Evolutionary conservation across 2,113 vertebrate genomes (phyloP).

Genomic region (Ictidomys tridecemlineatus): DNA sequence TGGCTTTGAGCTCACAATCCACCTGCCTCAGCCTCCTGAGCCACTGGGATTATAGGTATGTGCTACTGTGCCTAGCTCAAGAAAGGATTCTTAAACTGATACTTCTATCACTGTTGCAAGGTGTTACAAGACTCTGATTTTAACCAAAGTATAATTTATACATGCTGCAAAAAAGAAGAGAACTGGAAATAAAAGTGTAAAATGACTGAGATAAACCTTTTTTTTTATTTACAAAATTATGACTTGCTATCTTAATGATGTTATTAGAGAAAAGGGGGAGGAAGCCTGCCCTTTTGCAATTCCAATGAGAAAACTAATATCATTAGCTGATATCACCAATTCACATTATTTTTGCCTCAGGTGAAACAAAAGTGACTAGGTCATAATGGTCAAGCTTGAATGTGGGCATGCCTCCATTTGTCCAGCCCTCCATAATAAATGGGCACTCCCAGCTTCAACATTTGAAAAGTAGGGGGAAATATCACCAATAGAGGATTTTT

Average conservation of each 20-base stretch:
- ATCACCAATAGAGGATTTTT: not conserved
- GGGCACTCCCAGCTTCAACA: not conserved
- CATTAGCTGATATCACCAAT: not conserved
- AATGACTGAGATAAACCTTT: not conserved
- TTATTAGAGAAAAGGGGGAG: not conserved
- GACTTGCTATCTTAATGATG: not conserved
- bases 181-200: not conserved
- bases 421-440: not conserved
- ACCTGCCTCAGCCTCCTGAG: too few species aligned
- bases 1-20: too few species aligned
- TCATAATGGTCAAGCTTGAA: not conserved
- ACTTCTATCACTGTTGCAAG: not conserved
- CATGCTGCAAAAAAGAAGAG: not conserved
- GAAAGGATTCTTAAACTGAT: not conserved
- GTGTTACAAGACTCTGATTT: slow-evolving; percentile 13
- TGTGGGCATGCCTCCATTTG: not conserved
- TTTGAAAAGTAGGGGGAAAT: slow-evolving; percentile 32
- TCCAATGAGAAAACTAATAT: not conserved
- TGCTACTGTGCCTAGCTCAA: too few species aligned
- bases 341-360: not conserved
- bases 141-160: not conserved
- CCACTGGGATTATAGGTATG: too few species aligned
- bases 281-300: not conserved
- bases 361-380: not conserved
- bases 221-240: not conserved